Evolutionary conservation across 2,888 invertebrate genomes (phyloP), one percentile per base, ranked within the genome.

Genomic region (Nymphalis polychloros): DNA sequence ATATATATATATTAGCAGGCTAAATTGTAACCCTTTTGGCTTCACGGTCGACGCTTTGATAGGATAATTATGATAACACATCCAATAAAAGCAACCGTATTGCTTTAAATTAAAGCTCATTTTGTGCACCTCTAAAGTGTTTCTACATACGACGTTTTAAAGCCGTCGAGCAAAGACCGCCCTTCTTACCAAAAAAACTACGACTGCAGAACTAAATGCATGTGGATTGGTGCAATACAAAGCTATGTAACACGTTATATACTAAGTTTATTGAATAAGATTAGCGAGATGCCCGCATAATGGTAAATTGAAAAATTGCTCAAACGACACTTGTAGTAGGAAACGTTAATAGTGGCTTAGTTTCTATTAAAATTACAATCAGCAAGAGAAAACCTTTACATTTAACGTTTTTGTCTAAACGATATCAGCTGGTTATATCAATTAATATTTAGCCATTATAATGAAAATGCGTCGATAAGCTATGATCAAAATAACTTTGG

Each of bases 161-260:
- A 46, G 35, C 41, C 35, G 57, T 60, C 62, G 46, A 48, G 35
- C 47, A 49, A 61, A 67, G 53, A 55, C 75, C 76, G 75, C 76
- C 76, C 74, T 76, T 72, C 69, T 59, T 67, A 73, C 75, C 74
- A 75, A 76, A 76, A 74, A 76, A 76, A 73, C 70, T 57, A 67
- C 69, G 63, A 68, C 57, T 64, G 65, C 64, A 69, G 59, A 70
- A 71, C 59, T 61, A 57, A 70, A 71, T 72, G 75, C 67, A 73
- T 70, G 70, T 75, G 69, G 73, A 76, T 76, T 76, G 76, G 76
- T 72, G 73, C 72, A 73, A 70, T 69, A 71, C 67, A 73, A 70
- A 72, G 71, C 64, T 55, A 69, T 73, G 64, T 72, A 68, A 59
- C 41, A 46, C 59, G 53, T 68, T 69, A 64, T 68, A 69, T 72